These are phyloP conservation scores for Neogobius melanostomus DNA, from an alignment of 2,113 vertebrate species.

Conservation along the genomic window DNA sequence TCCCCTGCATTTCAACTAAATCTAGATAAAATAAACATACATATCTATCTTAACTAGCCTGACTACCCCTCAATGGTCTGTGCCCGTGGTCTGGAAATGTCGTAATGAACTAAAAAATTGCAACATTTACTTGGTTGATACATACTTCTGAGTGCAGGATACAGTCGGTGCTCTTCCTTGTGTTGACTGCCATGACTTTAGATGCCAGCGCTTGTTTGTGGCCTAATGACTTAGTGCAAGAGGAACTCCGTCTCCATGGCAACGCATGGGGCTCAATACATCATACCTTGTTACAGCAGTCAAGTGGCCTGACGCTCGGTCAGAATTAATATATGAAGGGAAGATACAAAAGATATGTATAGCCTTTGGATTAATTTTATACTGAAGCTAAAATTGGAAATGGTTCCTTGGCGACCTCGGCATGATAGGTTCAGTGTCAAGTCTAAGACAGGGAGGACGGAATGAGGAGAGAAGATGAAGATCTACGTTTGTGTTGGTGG, in stretches of 20 bases:
- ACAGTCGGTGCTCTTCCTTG: slow-evolving; percentile 67
- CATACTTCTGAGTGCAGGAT: slow-evolving; percentile 44
- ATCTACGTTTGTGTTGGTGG: slow-evolving; percentile 21
- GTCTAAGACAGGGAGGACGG: slow-evolving; percentile 36
- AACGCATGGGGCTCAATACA: slow-evolving; percentile 85
- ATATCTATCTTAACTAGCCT: too few species aligned
- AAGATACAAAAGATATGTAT: slow-evolving; percentile 65
- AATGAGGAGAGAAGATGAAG: slow-evolving; percentile 14
- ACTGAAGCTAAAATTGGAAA: slow-evolving; percentile 60
- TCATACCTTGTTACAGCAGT: slow-evolving; percentile 86
- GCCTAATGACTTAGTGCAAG: slow-evolving; percentile 87
- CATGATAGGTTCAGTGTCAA: slow-evolving; percentile 53
- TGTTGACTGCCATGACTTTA: slow-evolving; percentile 85
- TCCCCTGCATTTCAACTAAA: too few species aligned
- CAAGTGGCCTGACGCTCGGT: slow-evolving; percentile 79
- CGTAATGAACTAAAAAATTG: too few species aligned
- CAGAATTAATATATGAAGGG: slow-evolving; percentile 79
- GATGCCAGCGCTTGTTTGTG: slow-evolving; percentile 82
- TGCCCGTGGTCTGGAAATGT: too few species aligned
- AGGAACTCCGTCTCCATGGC: slow-evolving; percentile 85
- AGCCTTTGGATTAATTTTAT: slow-evolving; percentile 72
- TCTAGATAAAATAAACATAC: too few species aligned
- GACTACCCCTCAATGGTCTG: too few species aligned
- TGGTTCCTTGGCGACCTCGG: slow-evolving; percentile 72
- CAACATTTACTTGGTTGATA: neutral